These are phyloP conservation scores for Sebastes oblongus DNA, from an alignment of 2,797 vertebrate species.

Conservation along the genomic window DNA sequence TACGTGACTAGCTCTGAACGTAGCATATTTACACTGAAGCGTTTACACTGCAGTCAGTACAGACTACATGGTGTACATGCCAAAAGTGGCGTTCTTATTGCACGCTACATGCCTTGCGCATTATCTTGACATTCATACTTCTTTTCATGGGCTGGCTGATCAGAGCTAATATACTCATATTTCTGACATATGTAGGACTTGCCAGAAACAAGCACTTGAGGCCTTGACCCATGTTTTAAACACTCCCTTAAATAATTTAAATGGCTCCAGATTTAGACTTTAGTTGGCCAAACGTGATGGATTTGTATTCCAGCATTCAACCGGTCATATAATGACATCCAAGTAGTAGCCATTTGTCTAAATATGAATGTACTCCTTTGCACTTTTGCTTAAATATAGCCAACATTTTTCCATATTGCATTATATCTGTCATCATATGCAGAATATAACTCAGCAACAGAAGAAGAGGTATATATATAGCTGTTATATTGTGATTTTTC, in stretches of 20 bases:
- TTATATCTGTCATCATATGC: slow-evolving; percentile 17
- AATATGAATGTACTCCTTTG: background rate
- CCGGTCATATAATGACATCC: background rate
- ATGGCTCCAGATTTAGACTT: slow-evolving; percentile 47
- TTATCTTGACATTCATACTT: accelerated
- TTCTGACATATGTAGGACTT: slow-evolving; percentile 13
- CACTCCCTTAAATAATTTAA: slow-evolving; percentile 33
- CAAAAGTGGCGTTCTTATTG: no score
- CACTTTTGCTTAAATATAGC: slow-evolving; percentile 4
- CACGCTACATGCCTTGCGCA: accelerated
- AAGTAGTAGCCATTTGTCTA: background rate
- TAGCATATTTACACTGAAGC: no score
- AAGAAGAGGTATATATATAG: background rate
- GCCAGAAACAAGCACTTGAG: slow-evolving; percentile 29
- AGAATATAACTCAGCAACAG: slow-evolving; percentile 2
- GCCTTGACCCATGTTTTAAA: slow-evolving; percentile 35
- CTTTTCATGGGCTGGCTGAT: background rate
- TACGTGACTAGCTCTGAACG: accelerated
- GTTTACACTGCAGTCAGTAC: no score
- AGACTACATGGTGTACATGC: accelerated
- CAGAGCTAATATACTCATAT: background rate
- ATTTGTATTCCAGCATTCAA: slow-evolving; percentile 35
- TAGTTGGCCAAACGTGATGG: slow-evolving; percentile 26
- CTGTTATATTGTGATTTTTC: background rate
- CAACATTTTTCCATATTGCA: slow-evolving; percentile 13